Evolutionary conservation across 1,140 invertebrate species (phyloP), one percentile per base, ranked within the genome.

Genomic region (Drosophila rhopaloa): DNA sequence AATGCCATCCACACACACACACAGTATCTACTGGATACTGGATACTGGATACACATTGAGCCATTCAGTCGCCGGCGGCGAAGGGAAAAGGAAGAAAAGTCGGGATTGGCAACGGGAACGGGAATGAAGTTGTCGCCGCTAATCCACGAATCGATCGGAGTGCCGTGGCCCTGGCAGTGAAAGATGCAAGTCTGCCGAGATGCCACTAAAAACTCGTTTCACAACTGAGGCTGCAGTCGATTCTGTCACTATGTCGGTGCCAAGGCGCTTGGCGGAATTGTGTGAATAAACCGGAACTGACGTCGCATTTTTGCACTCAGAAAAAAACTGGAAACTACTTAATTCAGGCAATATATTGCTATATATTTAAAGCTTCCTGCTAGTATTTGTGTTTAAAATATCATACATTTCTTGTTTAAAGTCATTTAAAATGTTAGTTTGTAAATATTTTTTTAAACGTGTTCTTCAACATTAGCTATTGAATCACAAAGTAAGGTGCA

Each of bases 271-370:
- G 50, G 62, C 50, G 72, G 70, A 75, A 74, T 63, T 44, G 60
- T 58, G 63, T 73, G 77, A 75, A 85, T 81, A 85, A 85, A 81
- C 83, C 70, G 82, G 83, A 88, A 88, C 70, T 79, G 65, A 59
- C 14, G 62, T 48, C 48, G 62, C 58, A 66, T 56, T 27, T 38
- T 5, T 16, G 11, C 65, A 71, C 51, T 48, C n/a, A 1, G 51
- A 9, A 5, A 32, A 32, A 32, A 32, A 32, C 6, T 5, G 29
- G 29, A 32, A 1, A 24, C 24, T 24, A 24, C 0, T 24, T 24
- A 24, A 24, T 24, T 24, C 3, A 24, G 24, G 24, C 24, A 4
- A 4, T 24, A 24, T 24, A 24, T 4, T 0, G 24, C 24, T 24
- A 24, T 4, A 24, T 24, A 24, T 24, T 24, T 0, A 2, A 24